Percentiles rank a stretch among this genome's conserved stretches.
Conservation (phyloP, 2,113 vertebrate species). For the Corynorhinus townsendii region DNA sequence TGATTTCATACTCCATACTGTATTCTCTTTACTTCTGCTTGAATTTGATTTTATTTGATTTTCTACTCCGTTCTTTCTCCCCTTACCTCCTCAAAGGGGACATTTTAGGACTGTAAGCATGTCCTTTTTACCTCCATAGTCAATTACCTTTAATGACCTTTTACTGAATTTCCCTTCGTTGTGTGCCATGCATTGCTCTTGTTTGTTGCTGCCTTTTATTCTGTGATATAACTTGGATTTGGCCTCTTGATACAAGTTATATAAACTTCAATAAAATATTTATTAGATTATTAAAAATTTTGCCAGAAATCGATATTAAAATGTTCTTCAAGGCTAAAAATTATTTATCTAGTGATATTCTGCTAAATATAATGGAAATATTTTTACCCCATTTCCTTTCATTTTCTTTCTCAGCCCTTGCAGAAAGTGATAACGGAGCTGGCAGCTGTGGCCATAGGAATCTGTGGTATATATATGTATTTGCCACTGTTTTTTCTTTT, state of each 20-base stretch:
- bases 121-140: neutral
- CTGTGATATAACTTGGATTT: neutral
- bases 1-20: neutral
- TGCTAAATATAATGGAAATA: conserved; percentile 16
- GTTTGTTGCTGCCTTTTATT: neutral
- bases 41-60: neutral
- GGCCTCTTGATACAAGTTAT: neutral
- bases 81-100: neutral
- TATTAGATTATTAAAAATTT: conserved; percentile 10
- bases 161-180: neutral
- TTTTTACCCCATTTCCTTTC: conserved; percentile 38
- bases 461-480: neutral
- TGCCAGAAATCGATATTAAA: conserved; percentile 26
- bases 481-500: neutral
- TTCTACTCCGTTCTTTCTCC: neutral
- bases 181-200: neutral
- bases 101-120: neutral
- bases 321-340: neutral
- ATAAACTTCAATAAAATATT: conserved; percentile 18
- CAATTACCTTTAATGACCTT: neutral
- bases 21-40: neutral
- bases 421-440: neutral
- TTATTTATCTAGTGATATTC: neutral
- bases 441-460: neutral
- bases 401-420: conserved; percentile 18